Evolutionary conservation across 2,888 invertebrate genomes (phyloP), one percentile per base, ranked within the genome.

Genomic region (Caenorhabditis japonica): DNA sequence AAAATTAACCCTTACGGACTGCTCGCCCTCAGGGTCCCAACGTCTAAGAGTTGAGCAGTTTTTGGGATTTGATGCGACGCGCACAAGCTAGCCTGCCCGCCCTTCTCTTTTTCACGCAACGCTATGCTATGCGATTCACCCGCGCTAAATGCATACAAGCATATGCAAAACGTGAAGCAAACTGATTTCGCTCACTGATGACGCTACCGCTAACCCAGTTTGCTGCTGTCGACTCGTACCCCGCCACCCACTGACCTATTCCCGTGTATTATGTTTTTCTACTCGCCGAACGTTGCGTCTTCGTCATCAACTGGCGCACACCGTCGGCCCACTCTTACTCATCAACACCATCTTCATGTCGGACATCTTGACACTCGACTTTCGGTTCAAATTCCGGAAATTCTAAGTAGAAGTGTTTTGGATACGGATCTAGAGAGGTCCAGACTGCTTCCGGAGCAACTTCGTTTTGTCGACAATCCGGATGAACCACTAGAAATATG

Each of bases 261-360:
- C 13, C 44, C 41, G 44, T 49, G 56, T 39, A 66, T 56, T 36
- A 84, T 84, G 84, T 84, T 84, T 62, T 84, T 84, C 76, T 83
- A 84, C 62, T 83, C 83, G 17, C 84, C 84, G 12, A 75, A 83
- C 49, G 70, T 75, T 7, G 77, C 80, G n/a, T 44, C 77, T 3
- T 59, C 77, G 52, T 66, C 74, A 33, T 36, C 66, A 5, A 23
- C 56, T 36, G 33, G 51, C 34, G 47, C 53, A 10, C 61, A 62
- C 52, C 58, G 75, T 3, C 27, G 75, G 52, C 23, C 36, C 13
- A 75, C 75, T 19, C 43, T 75, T 3, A 70, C 69, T 41, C 69
- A 68, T 62, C 69, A 69, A 39, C 52, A 49, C 25, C 68, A 75
- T 68, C 73, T 79, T 36, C 64, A 75, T 58, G 61, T 75, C 33